phyloP scores from a whole-genome alignment of 2,797 vertebrate genomes.

The Spinibarbus caldwelli region DNA sequence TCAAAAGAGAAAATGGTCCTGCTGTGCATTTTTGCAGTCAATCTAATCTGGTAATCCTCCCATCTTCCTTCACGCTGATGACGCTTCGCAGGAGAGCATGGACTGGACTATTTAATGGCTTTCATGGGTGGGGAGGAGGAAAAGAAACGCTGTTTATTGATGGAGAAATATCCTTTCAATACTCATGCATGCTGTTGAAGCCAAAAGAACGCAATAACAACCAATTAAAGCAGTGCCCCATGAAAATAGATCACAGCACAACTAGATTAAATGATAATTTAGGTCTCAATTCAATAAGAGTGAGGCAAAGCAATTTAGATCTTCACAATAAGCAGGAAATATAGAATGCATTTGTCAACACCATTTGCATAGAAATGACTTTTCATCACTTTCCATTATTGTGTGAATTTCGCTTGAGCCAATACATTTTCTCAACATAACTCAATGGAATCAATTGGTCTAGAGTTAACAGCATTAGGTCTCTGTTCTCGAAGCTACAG shows the following conservation, averaged over 20 bases:
- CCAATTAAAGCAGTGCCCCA: slow-evolving; percentile 63
- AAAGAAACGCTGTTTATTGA: slow-evolving; percentile 63
- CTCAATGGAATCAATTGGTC: slow-evolving; percentile 59
- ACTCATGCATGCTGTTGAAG: slow-evolving; percentile 51
- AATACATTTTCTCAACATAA: slow-evolving; percentile 60
- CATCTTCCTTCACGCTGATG: slow-evolving; percentile 30
- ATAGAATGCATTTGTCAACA: slow-evolving; percentile 77
- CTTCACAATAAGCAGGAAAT: slow-evolving; percentile 69
- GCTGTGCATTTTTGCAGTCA: slow-evolving; percentile 18
- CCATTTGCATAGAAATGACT: slow-evolving; percentile 83
- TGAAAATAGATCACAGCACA: slow-evolving; percentile 74
- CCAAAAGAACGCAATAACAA: slow-evolving; percentile 56
- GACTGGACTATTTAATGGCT: slow-evolving; percentile 49
- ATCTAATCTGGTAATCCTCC: slow-evolving; percentile 38
- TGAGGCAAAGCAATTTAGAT: slow-evolving; percentile 70
- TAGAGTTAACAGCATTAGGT: slow-evolving; percentile 66
- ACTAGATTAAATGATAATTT: slow-evolving; percentile 81
- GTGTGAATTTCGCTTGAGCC: slow-evolving; percentile 59
- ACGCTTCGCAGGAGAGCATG: slow-evolving; percentile 37
- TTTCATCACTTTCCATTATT: slow-evolving; percentile 66
- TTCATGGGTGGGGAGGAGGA: slow-evolving; percentile 44
- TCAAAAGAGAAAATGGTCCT: background rate
- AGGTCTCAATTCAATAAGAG: slow-evolving; percentile 74
- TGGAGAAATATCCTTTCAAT: slow-evolving; percentile 66
- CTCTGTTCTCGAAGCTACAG: slow-evolving; percentile 43